These are phyloP conservation scores for Hemiprocne comata DNA, from an alignment of 2,113 vertebrate genomes.

Conservation along the genomic window DNA sequence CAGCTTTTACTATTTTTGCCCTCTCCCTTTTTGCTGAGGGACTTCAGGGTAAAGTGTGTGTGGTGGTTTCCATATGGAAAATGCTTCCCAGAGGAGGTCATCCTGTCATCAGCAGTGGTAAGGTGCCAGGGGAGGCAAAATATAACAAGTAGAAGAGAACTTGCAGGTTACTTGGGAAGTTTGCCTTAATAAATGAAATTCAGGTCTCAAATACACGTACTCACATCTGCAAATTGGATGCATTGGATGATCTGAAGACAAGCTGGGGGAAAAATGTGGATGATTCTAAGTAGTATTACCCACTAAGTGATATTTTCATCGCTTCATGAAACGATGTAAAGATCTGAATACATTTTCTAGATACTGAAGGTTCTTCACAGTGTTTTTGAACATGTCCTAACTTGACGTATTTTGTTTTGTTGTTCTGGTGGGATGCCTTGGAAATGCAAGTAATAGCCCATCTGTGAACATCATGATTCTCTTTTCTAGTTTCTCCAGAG, in stretches of 20 bases:
- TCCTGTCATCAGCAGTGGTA: neutral
- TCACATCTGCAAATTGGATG: too few relatives aligned
- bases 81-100: neutral
- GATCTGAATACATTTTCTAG: neutral
- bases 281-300: neutral
- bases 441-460: neutral
- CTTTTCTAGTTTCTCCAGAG: constrained; percentile 91
- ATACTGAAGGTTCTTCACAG: neutral
- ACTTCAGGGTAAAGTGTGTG: neutral
- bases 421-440: neutral
- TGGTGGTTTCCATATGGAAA: neutral
- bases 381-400: neutral
- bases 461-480: neutral
- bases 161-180: neutral
- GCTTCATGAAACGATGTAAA: neutral
- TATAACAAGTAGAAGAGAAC: neutral
- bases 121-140: neutral
- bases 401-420: neutral
- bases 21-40: neutral
- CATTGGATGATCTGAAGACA: neutral
- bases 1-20: neutral
- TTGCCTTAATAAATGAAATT: neutral
- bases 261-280: neutral
- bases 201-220: neutral
- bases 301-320: neutral